Evolutionary conservation across 2,113 vertebrate species (phyloP).

Genomic region (Rhineura floridana): DNA sequence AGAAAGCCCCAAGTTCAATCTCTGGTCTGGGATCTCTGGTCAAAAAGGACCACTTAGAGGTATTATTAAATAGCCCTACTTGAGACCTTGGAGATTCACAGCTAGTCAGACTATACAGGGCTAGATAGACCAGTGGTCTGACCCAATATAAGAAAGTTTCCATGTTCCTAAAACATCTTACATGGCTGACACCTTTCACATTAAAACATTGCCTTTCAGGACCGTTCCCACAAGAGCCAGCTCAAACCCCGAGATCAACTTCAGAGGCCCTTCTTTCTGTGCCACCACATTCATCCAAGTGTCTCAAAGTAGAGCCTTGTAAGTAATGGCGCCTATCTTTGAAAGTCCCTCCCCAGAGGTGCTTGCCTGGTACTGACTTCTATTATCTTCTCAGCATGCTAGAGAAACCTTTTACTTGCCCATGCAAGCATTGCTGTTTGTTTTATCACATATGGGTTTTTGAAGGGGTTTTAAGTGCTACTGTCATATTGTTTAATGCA

Average conservation of each 20-base stretch:
- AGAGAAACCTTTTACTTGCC: neutral
- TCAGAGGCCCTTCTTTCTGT: neutral
- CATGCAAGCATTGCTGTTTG: neutral
- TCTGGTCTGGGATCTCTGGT: too few species aligned
- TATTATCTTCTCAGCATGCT: neutral
- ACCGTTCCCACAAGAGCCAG: neutral
- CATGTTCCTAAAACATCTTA: neutral
- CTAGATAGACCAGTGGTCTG: neutral
- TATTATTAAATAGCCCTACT: neutral
- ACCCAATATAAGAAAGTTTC: neutral
- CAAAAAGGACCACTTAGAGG: too few species aligned
- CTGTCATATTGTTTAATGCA: too few species aligned
- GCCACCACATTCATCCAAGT: neutral
- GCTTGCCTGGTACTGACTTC: too few species aligned
- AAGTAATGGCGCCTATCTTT: neutral
- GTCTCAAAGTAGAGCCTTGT: neutral
- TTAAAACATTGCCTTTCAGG: neutral
- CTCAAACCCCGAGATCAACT: neutral
- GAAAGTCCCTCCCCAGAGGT: too few species aligned
- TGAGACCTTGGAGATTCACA: neutral
- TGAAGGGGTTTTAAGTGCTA: neutral
- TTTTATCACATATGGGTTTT: neutral
- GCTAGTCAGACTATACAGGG: neutral
- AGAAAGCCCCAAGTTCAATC: too few species aligned
- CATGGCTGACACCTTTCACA: neutral